These are phyloP conservation scores for Hetaerina americana DNA, from an alignment of 1,140 invertebrate genomes.

Conservation along the genomic window DNA sequence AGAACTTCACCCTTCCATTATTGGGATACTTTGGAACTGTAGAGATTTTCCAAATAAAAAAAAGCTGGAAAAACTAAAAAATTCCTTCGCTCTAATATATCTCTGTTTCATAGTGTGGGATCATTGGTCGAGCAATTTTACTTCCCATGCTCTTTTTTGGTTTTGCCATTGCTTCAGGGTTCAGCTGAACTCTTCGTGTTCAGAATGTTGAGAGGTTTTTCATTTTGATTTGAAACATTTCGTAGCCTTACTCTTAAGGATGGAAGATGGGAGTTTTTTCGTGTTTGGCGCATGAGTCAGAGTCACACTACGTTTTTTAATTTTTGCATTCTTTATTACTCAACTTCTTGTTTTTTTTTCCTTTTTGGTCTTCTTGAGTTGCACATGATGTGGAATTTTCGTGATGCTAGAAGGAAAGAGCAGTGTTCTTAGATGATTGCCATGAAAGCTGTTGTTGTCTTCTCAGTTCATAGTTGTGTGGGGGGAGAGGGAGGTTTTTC, in stretches of 20 bases:
- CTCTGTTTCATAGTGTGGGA: too few species aligned
- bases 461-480: background rate
- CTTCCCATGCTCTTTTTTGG: background rate
- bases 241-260: slow-evolving; percentile 16
- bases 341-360: background rate
- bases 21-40: too few species aligned
- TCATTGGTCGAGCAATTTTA: background rate
- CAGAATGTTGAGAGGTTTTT: background rate
- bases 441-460: background rate
- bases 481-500: background rate
- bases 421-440: background rate
- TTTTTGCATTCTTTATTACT: background rate
- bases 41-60: too few species aligned
- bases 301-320: slow-evolving; percentile 3
- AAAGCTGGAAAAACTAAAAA: too few species aligned
- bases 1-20: too few species aligned
- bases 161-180: background rate
- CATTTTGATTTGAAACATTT: background rate
- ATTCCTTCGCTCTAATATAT: too few species aligned
- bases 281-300: slow-evolving; percentile 13
- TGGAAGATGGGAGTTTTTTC: slow-evolving; percentile 13
- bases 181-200: background rate
- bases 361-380: background rate
- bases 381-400: background rate
- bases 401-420: background rate